Base-by-base conservation (phyloP, 2,888 invertebrate species). In the Scaptomyza tumidula region DNA sequence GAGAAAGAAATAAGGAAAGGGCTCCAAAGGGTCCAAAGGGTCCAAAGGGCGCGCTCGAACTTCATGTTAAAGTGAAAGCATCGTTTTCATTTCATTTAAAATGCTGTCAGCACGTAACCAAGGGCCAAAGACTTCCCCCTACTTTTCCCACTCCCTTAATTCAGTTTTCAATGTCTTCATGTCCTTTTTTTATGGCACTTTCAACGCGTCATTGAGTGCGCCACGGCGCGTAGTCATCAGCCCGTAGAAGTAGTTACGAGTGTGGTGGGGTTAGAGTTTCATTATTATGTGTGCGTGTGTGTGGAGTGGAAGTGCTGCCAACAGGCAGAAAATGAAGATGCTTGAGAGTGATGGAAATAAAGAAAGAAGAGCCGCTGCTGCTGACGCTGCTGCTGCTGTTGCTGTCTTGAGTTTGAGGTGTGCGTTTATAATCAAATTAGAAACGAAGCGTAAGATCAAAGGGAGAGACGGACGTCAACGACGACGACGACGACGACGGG, bases 371-470 rank as follows among this genome's bases (percentile, higher is more conserved):
- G 43, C 10, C 11, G 43, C 16, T 6, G 44, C 13, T 6, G 37
- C 19, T 19, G 19, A 1, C 2, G 19, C 19, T 19, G 19, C 2
- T 19, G 19, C 19, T 45, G 19, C 10, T 14, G 48, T 29, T 16
- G 45, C 33, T 52, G 57, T 60, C 67, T 46, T 56, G 54, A 65
- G 68, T 57, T 57, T 65, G 74, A 74, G 67, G 88, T 73, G 72
- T 86, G 88, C 80, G 89, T 84, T 86, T 88, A 85, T 90, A 88
- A 88, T 88, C 90, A 89, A 88, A 88, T 88, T 88, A 90, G 81
- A 89, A 79, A 53, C 74, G 86, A 88, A 88, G 89, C 86, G 77
- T 86, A 70, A 86, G 86, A 83, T 87, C 88, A 83, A 88, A 83
- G 83, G 29, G 14, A 49, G 31, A 37, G 16, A 14, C 27, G 44